These are phyloP conservation scores for Halcyon chelicuti DNA, from an alignment of 2,797 vertebrate genomes.

Conservation along the genomic window DNA sequence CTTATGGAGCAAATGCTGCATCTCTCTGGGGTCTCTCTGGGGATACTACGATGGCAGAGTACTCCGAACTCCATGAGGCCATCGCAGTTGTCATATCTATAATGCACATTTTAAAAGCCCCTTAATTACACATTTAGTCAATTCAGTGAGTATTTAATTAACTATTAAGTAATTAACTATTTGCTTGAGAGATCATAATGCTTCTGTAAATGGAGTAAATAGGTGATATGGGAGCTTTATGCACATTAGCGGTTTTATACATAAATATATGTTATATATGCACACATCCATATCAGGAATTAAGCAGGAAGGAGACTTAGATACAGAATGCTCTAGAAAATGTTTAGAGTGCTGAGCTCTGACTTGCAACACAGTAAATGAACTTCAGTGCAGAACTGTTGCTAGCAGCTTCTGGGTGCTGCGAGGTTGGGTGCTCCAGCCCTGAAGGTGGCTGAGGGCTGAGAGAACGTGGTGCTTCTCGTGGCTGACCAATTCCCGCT, in stretches of 20 bases:
- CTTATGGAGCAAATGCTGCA: not conserved
- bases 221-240: not conserved
- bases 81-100: not conserved
- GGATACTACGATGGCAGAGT: not conserved
- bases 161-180: not conserved
- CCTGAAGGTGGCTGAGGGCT: not conserved
- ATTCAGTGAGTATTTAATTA: slow-evolving; percentile 5
- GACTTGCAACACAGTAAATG: not conserved
- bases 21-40: not conserved
- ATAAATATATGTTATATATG: not conserved
- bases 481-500: not conserved
- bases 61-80: not conserved
- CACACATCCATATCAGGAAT: not conserved
- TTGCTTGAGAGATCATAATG: slow-evolving; percentile 6
- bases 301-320: not conserved
- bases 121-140: not conserved
- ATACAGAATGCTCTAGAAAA: not conserved
- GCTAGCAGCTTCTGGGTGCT: not conserved
- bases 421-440: not conserved
- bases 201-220: not conserved
- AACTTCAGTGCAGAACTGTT: not conserved
- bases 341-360: not conserved
- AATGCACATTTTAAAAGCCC: not conserved
- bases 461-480: not conserved
- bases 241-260: not conserved